Conservation (phyloP, 2,797 vertebrate genomes). For the Mycteria americana region DNA sequence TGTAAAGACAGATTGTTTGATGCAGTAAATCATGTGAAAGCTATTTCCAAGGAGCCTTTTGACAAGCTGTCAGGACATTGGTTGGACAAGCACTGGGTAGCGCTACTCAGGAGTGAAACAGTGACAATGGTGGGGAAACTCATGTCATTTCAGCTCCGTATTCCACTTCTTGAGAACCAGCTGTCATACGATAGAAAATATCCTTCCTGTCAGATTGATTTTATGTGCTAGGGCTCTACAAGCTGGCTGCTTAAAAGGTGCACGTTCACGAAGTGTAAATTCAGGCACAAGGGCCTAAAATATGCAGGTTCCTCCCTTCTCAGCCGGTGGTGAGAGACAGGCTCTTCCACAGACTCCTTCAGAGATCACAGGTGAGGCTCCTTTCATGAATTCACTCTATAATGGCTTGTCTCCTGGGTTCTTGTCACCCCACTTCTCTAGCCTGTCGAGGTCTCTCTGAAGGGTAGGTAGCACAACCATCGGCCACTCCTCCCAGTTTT, state of each 20-base stretch:
- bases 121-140: conserved; percentile 22
- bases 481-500: background rate
- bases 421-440: background rate
- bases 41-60: conserved; percentile 61
- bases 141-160: conserved; percentile 50
- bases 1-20: conserved; percentile 60
- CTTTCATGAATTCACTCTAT: background rate
- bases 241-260: background rate
- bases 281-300: background rate
- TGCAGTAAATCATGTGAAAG: conserved; percentile 66
- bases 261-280: background rate
- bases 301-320: background rate
- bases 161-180: background rate
- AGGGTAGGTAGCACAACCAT: background rate
- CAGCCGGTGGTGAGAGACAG: background rate
- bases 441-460: background rate
- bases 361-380: background rate
- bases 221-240: background rate
- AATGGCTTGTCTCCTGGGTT: background rate
- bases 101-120: background rate
- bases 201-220: background rate
- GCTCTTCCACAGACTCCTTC: background rate
- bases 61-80: conserved; percentile 61
- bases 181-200: conserved; percentile 5
- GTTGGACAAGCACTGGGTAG: conserved; percentile 45